These are phyloP conservation scores for Eudasyphora cyanicolor DNA, from an alignment of 2,888 invertebrate species.

Conservation along the genomic window DNA sequence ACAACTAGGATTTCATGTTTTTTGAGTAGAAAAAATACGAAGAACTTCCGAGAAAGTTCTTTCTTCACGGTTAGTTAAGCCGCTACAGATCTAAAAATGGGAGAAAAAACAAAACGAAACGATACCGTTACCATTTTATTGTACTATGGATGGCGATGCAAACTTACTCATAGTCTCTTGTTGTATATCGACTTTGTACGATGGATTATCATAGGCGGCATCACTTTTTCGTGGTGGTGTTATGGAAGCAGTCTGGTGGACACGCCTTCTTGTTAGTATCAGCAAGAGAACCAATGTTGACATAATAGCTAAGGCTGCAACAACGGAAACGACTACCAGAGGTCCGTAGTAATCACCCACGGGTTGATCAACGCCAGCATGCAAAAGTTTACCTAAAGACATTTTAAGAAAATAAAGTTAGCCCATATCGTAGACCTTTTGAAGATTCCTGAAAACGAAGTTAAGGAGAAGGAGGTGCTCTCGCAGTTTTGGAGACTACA, in stretches of 20 bases:
- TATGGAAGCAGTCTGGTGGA: conserved; percentile 88
- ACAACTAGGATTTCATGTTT: conserved; percentile 61
- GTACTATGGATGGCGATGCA: neutral
- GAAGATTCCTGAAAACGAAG: no score
- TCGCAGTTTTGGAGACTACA: no score
- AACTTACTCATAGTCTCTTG: conserved; percentile 93
- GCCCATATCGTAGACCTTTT: no score
- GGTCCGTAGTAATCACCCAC: conserved; percentile 92
- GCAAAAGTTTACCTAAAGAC: conserved; percentile 81
- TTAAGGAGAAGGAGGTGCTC: neutral
- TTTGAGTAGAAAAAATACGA: conserved; percentile 60
- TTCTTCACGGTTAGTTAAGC: conserved; percentile 57
- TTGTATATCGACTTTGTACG: conserved; percentile 95
- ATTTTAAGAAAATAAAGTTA: neutral
- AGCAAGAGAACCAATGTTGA: conserved; percentile 89
- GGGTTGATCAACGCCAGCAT: conserved; percentile 75
- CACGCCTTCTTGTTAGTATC: conserved; percentile 88
- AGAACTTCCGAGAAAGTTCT: neutral
- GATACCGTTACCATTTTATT: neutral
- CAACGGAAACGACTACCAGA: conserved; percentile 91
- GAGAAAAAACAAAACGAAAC: neutral
- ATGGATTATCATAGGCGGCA: conserved; percentile 95
- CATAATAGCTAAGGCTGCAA: conserved; percentile 91
- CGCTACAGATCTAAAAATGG: conserved; percentile 71
- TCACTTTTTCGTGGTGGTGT: conserved; percentile 90